Evolutionary conservation across 2,113 vertebrate species (phyloP), one percentile per base, ranked within the genome.

Genomic region (Heloderma charlesbogerti): DNA sequence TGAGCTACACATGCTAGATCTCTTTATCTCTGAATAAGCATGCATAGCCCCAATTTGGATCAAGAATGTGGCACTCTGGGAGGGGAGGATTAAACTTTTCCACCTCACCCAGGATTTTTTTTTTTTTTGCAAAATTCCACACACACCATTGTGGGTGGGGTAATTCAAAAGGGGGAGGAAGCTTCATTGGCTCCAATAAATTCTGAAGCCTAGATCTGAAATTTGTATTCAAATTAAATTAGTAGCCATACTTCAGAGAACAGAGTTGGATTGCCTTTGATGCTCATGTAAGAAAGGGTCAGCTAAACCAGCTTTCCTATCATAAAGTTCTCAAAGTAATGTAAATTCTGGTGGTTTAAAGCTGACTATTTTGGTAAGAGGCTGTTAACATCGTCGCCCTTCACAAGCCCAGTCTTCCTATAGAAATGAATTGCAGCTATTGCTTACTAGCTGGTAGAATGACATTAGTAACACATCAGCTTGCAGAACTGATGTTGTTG

Each of bases 361-460:
- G 89, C 63, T 78, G 45, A 92, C 84, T 57, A 54, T 84, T 90
- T 92, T 89, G 48, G 43, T 75, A 91, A 79, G 43, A 84, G 1
- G 84, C 89, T 54, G 48, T 91, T 92, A 74, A 89, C 7, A 51
- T 90, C 91, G 89, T 90, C 86, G 80, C 74, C 40, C 71, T 95
- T 48, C 85, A 91, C 93, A 93, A 91, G 88, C 63, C 88, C 91
- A 71, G 89, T 22, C 80, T 94, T 90, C 57, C 82, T 81, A 45
- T 81, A 84, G 48, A 29, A 92, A 60, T 85, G 67, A 95, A 63
- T 95, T 93, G 90, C 69, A 86, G 63, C 84, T 89, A 40, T 78
- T 90, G 40, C n/a, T 37, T 92, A 85, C 71, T 94, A 92, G 87
- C 54, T 71, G 40, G 29, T 74, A 63, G 6, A 88, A 18, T 67